phyloP scores from a whole-genome alignment of 1,140 invertebrate genomes.

The Euwallacea similis region DNA sequence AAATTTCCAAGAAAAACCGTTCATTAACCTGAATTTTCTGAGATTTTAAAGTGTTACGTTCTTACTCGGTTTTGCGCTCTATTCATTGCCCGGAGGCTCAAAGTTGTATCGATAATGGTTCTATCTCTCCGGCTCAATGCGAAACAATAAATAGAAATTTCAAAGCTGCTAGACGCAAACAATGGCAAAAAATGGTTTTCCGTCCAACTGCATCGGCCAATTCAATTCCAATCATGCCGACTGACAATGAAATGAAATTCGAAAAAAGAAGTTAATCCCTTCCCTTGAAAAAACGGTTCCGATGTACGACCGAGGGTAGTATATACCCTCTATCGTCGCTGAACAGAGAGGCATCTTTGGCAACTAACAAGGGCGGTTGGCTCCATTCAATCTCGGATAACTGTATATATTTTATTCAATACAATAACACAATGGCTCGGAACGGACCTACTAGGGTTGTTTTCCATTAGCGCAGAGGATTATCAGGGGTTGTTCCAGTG shows the following conservation, averaged over 20 bases:
- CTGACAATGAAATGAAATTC: slow-evolving; percentile 33
- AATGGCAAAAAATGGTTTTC: slow-evolving; percentile 24
- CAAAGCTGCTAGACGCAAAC: not conserved
- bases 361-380: slow-evolving; percentile 38
- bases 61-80: too few relatives aligned
- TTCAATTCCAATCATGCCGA: slow-evolving; percentile 32
- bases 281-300: slow-evolving; percentile 30
- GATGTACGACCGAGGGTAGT: not conserved
- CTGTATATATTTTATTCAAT: slow-evolving; percentile 53
- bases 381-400: slow-evolving; percentile 49
- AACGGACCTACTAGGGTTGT: slow-evolving; percentile 47
- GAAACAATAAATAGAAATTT: slow-evolving; percentile 8
- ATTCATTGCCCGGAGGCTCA: too few relatives aligned
- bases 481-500: slow-evolving; percentile 51
- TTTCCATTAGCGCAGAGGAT: slow-evolving; percentile 52
- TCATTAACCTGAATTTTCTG: too few relatives aligned
- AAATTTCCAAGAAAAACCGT: too few relatives aligned
- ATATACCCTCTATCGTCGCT: slow-evolving; percentile 29
- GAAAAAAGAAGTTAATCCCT: slow-evolving; percentile 39
- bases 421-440: slow-evolving; percentile 50
- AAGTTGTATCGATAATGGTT: too few relatives aligned
- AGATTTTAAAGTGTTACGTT: too few relatives aligned
- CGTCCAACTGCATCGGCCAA: slow-evolving; percentile 31
- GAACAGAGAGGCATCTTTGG: slow-evolving; percentile 34
- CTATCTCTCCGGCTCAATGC: too few relatives aligned